phyloP scores from a whole-genome alignment of 1,140 invertebrate genomes.

The Mylabris phalerata region DNA sequence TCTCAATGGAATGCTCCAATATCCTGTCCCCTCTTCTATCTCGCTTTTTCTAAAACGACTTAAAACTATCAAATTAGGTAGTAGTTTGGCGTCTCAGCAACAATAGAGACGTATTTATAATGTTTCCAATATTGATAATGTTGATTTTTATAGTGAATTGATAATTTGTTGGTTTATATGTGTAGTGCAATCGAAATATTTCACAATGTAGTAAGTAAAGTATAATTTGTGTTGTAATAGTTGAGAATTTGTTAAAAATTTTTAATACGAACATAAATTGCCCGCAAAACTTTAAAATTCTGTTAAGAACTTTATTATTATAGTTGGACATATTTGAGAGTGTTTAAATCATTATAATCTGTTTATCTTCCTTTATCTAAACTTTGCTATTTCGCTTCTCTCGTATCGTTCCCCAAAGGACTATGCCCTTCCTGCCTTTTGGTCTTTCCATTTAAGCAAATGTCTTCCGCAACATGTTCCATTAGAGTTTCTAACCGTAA shows the following conservation, averaged over 20 bases:
- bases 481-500: neutral
- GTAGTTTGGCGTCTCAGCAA: too few species aligned
- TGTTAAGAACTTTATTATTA: constrained; percentile 28
- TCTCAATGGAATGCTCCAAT: constrained; percentile 22
- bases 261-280: too few species aligned
- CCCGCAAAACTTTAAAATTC: constrained; percentile 28
- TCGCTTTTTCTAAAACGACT: too few species aligned
- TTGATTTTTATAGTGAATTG: too few species aligned
- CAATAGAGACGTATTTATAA: too few species aligned
- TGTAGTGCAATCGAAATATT: too few species aligned
- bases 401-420: constrained; percentile 28
- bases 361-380: constrained; percentile 37
- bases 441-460: constrained; percentile 21
- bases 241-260: too few species aligned
- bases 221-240: too few species aligned
- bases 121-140: too few species aligned
- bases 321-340: constrained; percentile 33
- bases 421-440: constrained; percentile 21
- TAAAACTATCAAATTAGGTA: too few species aligned
- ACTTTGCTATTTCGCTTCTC: constrained; percentile 31
- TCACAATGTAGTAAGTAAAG: too few species aligned
- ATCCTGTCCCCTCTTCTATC: constrained; percentile 19
- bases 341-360: constrained; percentile 35
- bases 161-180: too few species aligned
- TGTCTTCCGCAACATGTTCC: constrained; percentile 15